Base-by-base conservation (phyloP, 2,888 invertebrate species). In the Lacanobia wlatinum region DNA sequence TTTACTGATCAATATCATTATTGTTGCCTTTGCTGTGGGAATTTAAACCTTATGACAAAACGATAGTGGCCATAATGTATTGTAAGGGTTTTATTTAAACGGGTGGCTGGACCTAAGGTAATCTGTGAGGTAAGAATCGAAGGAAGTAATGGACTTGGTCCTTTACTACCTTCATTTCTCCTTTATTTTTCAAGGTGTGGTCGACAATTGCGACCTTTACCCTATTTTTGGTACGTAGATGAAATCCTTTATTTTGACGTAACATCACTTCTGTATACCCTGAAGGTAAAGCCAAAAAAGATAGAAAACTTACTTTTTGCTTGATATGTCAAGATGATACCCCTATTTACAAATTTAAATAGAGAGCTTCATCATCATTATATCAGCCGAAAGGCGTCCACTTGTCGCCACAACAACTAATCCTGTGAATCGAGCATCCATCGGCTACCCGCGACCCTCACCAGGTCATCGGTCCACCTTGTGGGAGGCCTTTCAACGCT, bases 1-100 rank as follows among this genome's bases (percentile, higher is more conserved):
- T 84, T 84, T 77, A 71, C 74, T 73, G 67, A 85, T 81, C 84
- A 69, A 81, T 85, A 81, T 73, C 34, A 59, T 69, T 60, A 55
- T 46, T 14, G n/a, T 40, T 21, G 28, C 2, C 1, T 72, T 21
- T n/a, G 18, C 43, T 46, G 9, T 21, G 9, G 12, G 28, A 83
- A 67, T 55, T 50, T 38, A 14, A 21, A 66, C 66, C 62, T 63
- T 74, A 60, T 43, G 0, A 2, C 34, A 34, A 38, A 34, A 40
- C 1, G 0, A 14, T 43, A 78, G 10, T 38, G 78, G 66, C 69
- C 21, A 68, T 52, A 62, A n/a, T 2, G 14, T 12, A 14, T 69
- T 61, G 38, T 48, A 8, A 14, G 16, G 9, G 18, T 9, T 34
- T 43, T 12, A 3, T 16, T 28, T 43, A 34, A 50, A 70, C 23